Evolutionary conservation across 2,113 vertebrate species (phyloP).

Genomic region (Sardina pilchardus): DNA sequence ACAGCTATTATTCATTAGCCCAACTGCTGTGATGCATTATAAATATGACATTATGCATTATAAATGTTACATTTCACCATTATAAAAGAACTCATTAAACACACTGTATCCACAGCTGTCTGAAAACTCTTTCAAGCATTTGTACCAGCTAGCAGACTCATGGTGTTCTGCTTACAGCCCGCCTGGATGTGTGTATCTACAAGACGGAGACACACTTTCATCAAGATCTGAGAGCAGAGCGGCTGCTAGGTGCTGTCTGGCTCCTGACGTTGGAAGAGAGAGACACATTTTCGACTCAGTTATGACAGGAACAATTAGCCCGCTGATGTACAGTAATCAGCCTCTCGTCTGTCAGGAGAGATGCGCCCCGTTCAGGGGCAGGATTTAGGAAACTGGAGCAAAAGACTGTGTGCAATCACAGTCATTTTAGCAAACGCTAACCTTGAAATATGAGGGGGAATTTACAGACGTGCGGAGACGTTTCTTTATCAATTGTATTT

Average conservation of each 20-base stretch:
- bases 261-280: background rate
- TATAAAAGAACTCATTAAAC: background rate
- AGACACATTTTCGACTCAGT: background rate
- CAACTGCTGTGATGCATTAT: background rate
- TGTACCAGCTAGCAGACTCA: background rate
- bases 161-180: background rate
- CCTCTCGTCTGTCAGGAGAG: background rate
- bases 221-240: background rate
- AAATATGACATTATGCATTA: background rate
- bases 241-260: background rate
- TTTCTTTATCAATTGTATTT: background rate
- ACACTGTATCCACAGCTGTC: background rate
- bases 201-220: background rate
- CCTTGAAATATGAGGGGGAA: background rate
- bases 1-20: background rate
- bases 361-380: background rate
- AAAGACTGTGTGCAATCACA: background rate
- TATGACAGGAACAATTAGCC: conserved; percentile 3
- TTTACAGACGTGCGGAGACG: background rate
- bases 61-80: background rate
- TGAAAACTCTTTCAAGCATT: conserved; percentile 1
- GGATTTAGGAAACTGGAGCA: background rate
- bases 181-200: background rate
- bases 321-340: background rate
- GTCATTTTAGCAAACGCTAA: background rate